phyloP scores from a whole-genome alignment of 2,888 invertebrate species.

The Nineta flava region DNA sequence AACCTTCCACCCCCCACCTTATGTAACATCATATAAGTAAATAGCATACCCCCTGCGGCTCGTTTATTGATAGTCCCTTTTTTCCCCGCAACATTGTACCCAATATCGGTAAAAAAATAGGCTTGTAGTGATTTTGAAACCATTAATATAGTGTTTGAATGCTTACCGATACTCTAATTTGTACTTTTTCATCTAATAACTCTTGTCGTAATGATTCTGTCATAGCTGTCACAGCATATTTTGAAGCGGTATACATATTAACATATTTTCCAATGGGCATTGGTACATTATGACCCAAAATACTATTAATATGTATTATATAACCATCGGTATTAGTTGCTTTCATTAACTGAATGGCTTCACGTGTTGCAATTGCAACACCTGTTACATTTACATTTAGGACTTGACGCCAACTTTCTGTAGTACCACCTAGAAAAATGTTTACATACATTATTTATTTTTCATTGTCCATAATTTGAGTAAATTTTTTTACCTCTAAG shows the following conservation, averaged over 20 bases:
- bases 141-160: not conserved
- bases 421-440: slow-evolving; percentile 7
- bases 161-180: slow-evolving; percentile 11
- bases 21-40: too few species aligned
- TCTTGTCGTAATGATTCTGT: slow-evolving; percentile 40
- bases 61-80: too few species aligned
- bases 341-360: slow-evolving; percentile 36
- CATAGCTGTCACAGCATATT: slow-evolving; percentile 37
- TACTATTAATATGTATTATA: slow-evolving; percentile 41
- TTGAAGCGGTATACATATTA: slow-evolving; percentile 39
- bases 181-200: slow-evolving; percentile 22
- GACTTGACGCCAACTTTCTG: slow-evolving; percentile 24
- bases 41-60: too few species aligned
- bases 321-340: slow-evolving; percentile 33
- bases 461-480: too few species aligned
- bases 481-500: too few species aligned
- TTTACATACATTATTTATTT: too few species aligned
- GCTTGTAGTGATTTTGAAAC: too few species aligned
- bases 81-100: too few species aligned
- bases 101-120: too few species aligned
- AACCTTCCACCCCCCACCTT: too few species aligned
- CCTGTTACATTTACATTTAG: slow-evolving; percentile 39
- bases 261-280: slow-evolving; percentile 32
- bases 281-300: slow-evolving; percentile 31
- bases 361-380: slow-evolving; percentile 35